These are phyloP conservation scores for Drosophila repleta DNA, from an alignment of 1,140 invertebrate species.

Conservation along the genomic window DNA sequence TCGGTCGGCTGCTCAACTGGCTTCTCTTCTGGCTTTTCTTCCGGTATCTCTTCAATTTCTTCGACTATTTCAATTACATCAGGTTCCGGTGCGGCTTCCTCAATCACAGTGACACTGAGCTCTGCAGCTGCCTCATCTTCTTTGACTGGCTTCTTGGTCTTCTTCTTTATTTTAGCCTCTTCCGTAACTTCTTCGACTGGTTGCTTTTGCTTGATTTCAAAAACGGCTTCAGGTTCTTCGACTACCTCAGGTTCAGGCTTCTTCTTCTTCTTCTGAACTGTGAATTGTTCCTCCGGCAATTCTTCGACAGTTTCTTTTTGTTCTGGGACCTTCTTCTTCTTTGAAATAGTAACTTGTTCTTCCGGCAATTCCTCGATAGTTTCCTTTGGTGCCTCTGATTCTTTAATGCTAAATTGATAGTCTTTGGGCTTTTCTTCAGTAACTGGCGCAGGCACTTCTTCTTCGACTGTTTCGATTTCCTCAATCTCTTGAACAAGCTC, in stretches of 20 bases:
- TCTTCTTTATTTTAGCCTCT: constrained; percentile 76
- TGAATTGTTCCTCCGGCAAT: constrained; percentile 61
- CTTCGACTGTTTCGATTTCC: constrained; percentile 60
- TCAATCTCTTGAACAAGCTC: constrained; percentile 70
- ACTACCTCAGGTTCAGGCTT: constrained; percentile 42
- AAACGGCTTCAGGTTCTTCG: constrained; percentile 76
- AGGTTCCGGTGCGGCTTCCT: constrained; percentile 49
- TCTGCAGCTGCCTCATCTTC: constrained; percentile 69
- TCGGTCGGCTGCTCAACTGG: constrained; percentile 44
- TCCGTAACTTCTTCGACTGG: constrained; percentile 72
- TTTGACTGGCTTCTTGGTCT: constrained; percentile 53
- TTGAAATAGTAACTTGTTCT: constrained; percentile 68
- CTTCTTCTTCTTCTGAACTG: constrained; percentile 63
- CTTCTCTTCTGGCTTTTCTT: constrained; percentile 14
- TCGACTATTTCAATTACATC: constrained; percentile 64
- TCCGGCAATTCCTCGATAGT: constrained; percentile 64
- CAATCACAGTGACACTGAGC: constrained; percentile 58
- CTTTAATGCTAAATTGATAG: constrained; percentile 58
- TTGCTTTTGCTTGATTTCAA: constrained; percentile 66
- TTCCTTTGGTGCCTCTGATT: constrained; percentile 64
- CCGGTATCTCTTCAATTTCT: constrained; percentile 54
- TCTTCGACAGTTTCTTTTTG: constrained; percentile 50
- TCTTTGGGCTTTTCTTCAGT: constrained; percentile 50
- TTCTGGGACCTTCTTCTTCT: constrained; percentile 59
- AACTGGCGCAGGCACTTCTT: constrained; percentile 21